These are phyloP conservation scores for Hippoglossus stenolepis DNA, from an alignment of 2,113 vertebrate species.

Conservation along the genomic window DNA sequence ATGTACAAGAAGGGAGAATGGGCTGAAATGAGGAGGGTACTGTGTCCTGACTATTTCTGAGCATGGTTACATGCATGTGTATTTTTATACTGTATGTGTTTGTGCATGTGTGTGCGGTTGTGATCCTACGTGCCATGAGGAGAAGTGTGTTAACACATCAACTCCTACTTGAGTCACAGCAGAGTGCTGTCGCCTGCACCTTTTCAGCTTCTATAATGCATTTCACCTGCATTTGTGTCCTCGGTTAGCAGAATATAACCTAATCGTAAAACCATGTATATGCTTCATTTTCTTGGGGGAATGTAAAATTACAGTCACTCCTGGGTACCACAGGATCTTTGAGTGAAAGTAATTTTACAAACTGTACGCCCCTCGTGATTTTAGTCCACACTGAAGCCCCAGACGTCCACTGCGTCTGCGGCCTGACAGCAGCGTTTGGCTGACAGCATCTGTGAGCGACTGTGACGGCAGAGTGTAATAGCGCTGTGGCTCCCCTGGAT, in stretches of 20 bases:
- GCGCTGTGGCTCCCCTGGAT: slow-evolving; percentile 63
- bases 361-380: slow-evolving; percentile 48
- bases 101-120: not conserved
- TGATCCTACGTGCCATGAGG: slow-evolving; percentile 39
- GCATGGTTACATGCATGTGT: not conserved
- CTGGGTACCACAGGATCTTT: slow-evolving; percentile 24
- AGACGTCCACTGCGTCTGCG: slow-evolving; percentile 70
- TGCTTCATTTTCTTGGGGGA: slow-evolving; percentile 22
- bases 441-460: slow-evolving; percentile 75
- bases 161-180: slow-evolving; percentile 43
- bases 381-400: slow-evolving; percentile 32
- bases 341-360: slow-evolving; percentile 49
- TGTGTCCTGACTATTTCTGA: not conserved
- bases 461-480: slow-evolving; percentile 78
- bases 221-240: slow-evolving; percentile 24
- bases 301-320: slow-evolving; percentile 30
- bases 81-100: no score
- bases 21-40: not conserved
- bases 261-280: slow-evolving; percentile 7
- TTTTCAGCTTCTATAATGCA: slow-evolving; percentile 49
- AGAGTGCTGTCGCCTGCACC: slow-evolving; percentile 60
- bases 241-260: slow-evolving; percentile 36
- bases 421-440: slow-evolving; percentile 67
- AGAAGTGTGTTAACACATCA: slow-evolving; percentile 62
- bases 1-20: slow-evolving; percentile 9